Evolutionary conservation across 2,113 vertebrate genomes (phyloP).

Genomic region (Heterotilapia buettikoferi): DNA sequence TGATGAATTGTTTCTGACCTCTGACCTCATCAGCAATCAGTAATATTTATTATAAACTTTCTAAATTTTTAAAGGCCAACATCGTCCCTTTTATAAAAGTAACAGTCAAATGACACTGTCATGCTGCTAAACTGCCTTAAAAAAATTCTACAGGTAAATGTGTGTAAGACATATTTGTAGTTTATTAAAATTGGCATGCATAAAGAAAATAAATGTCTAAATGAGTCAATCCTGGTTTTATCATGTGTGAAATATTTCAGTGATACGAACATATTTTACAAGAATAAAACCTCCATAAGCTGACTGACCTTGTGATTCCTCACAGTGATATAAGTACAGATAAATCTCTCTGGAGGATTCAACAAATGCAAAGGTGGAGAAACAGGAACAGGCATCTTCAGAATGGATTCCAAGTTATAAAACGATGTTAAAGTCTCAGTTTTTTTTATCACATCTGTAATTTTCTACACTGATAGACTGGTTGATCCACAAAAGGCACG

Average conservation of each 20-base stretch:
- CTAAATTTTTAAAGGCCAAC: background rate
- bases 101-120: background rate
- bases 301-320: background rate
- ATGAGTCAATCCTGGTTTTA: background rate
- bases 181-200: background rate
- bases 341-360: background rate
- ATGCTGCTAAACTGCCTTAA: background rate
- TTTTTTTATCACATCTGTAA: background rate
- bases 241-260: background rate
- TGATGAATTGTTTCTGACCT: accelerated
- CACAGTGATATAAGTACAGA: background rate
- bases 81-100: background rate
- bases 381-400: background rate
- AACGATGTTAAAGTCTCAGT: accelerated
- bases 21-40: background rate
- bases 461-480: background rate
- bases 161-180: background rate
- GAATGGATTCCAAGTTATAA: background rate
- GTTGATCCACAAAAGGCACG: accelerated
- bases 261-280: accelerated
- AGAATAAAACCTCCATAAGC: background rate
- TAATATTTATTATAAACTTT: background rate
- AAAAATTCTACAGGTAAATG: background rate
- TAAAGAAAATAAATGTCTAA: accelerated
- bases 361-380: background rate